Evolutionary conservation across 2,888 invertebrate species (phyloP).

Genomic region (Brachyptera putata): DNA sequence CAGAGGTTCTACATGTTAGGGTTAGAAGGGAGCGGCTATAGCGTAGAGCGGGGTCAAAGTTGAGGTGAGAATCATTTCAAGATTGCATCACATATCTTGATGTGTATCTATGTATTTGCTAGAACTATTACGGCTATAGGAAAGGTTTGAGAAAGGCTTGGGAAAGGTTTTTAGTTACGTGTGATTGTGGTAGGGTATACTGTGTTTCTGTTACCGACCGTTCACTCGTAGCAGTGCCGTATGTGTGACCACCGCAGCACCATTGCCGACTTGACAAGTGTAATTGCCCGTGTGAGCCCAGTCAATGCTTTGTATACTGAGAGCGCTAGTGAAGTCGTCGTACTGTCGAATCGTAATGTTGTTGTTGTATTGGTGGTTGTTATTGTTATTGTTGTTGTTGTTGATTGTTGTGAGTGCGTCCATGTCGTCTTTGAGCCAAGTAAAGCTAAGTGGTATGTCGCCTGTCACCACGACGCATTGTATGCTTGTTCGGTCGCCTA

Average conservation of each 20-base stretch:
- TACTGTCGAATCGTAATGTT: conserved; percentile 54
- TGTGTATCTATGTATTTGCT: too few relatives aligned
- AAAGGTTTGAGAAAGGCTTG: too few relatives aligned
- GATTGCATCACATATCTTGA: too few relatives aligned
- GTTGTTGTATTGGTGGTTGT: conserved; percentile 38
- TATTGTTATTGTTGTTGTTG: conserved; percentile 25
- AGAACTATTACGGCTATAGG: too few relatives aligned
- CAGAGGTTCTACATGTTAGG: too few relatives aligned
- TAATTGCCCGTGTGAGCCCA: conserved; percentile 56
- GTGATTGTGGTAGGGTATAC: too few relatives aligned
- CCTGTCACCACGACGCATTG: conserved; percentile 58
- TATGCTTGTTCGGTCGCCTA: conserved; percentile 56
- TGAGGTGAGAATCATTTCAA: too few relatives aligned
- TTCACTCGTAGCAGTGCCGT: conserved; percentile 57
- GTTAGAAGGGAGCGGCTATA: too few relatives aligned
- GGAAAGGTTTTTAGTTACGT: too few relatives aligned
- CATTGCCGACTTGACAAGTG: conserved; percentile 56
- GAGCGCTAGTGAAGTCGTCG: conserved; percentile 57
- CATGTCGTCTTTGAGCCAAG: conserved; percentile 56
- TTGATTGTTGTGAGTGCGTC: conserved; percentile 29
- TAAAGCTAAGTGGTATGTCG: conserved; percentile 59
- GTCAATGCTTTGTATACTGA: conserved; percentile 56
- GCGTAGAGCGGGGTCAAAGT: too few relatives aligned
- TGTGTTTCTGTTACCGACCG: too few relatives aligned
- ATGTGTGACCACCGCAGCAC: conserved; percentile 55